Conservation (phyloP, 2,888 invertebrate species). For the Cheilosia variabilis region DNA sequence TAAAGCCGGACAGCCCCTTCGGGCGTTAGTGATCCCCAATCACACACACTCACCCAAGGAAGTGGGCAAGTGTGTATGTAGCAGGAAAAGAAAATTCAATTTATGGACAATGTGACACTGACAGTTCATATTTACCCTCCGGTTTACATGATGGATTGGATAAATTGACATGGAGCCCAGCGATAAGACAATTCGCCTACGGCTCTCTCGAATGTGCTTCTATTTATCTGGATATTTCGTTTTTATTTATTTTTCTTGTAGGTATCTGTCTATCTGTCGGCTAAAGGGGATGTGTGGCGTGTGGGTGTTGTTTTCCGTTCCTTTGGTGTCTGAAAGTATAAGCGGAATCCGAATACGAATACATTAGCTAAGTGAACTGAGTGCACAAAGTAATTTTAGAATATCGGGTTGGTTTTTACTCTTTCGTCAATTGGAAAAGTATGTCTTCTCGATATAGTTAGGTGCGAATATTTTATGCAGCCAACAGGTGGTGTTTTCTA, state of each 20-base stretch:
- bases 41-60: slow-evolving; percentile 28
- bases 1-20: neutral
- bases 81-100: slow-evolving; percentile 67
- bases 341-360: slow-evolving; percentile 40
- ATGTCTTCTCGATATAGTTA: neutral
- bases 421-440: slow-evolving; percentile 13
- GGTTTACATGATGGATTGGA: slow-evolving; percentile 75
- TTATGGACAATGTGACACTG: slow-evolving; percentile 74
- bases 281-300: neutral
- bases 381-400: slow-evolving; percentile 69
- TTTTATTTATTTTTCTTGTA: neutral
- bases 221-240: slow-evolving; percentile 50
- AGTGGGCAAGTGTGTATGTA: slow-evolving; percentile 46
- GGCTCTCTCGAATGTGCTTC: slow-evolving; percentile 50
- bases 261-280: slow-evolving; percentile 18
- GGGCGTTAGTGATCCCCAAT: neutral
- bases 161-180: slow-evolving; percentile 70
- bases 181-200: slow-evolving; percentile 65
- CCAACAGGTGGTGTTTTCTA: too few relatives aligned
- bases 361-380: slow-evolving; percentile 60
- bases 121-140: slow-evolving; percentile 74
- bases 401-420: slow-evolving; percentile 1
- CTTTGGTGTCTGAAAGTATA: slow-evolving; percentile 4
- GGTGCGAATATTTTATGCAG: too few relatives aligned
- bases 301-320: neutral